Evolutionary conservation across 2,113 vertebrate species (phyloP).

Genomic region (Poeciliopsis occidentalis): DNA sequence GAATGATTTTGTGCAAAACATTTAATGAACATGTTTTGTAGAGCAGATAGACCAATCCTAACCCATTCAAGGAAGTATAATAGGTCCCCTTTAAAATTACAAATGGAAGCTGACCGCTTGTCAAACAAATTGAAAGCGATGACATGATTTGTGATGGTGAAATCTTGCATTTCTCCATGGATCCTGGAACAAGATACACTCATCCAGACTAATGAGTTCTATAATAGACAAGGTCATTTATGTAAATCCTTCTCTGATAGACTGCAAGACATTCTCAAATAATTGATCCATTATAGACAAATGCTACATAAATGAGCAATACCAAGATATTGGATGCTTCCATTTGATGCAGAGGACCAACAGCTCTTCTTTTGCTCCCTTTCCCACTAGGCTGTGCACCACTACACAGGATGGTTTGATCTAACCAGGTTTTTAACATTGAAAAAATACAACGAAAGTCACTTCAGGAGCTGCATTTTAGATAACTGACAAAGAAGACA

Average conservation of each 20-base stretch:
- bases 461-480: too few species aligned
- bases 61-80: too few species aligned
- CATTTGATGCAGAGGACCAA: background rate
- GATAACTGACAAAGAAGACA: background rate
- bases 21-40: too few species aligned
- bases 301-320: slow-evolving; percentile 6
- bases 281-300: slow-evolving; percentile 1
- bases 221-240: background rate
- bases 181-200: background rate
- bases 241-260: background rate
- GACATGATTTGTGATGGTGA: background rate
- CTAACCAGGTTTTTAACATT: too few species aligned
- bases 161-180: background rate
- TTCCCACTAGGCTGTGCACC: background rate
- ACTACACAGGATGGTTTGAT: background rate
- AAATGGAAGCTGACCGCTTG: background rate
- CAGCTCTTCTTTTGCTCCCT: background rate
- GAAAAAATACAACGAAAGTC: too few species aligned
- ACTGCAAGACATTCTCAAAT: background rate
- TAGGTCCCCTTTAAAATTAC: too few species aligned
- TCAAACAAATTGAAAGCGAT: background rate
- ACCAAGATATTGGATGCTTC: background rate
- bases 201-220: background rate
- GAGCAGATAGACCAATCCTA: too few species aligned
- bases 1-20: too few species aligned